A percentile compares a stretch with the other conserved stretches of the same genome.
phyloP scores from a whole-genome alignment of 2,797 vertebrate species.

The Limosa lapponica region DNA sequence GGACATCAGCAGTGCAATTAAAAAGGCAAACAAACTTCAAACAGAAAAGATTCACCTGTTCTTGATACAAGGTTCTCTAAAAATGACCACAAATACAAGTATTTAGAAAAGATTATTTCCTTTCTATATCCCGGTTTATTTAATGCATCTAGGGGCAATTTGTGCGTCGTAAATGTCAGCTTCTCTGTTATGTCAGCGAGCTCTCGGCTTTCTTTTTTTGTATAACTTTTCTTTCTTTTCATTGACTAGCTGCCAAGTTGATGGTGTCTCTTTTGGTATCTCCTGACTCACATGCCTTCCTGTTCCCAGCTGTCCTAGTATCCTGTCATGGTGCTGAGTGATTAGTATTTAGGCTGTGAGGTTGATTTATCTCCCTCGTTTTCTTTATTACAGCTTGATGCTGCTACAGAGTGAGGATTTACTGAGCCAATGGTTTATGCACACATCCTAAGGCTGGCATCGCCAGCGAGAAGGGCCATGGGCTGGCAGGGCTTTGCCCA shows the following conservation, averaged over 20 bases:
- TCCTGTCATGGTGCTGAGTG: neutral
- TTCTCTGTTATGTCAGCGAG: neutral
- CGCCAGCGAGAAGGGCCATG: neutral
- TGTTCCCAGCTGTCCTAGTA: neutral
- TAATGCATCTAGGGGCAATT: conserved; percentile 10
- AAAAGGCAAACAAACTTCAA: conserved; percentile 38
- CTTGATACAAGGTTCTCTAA: conserved; percentile 12
- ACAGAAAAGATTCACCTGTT: conserved; percentile 43
- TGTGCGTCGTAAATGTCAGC: neutral
- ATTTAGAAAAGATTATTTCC: conserved; percentile 44
- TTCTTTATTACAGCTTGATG: neutral
- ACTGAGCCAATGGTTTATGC: neutral
- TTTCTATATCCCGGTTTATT: conserved; percentile 27
- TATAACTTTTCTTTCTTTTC: neutral
- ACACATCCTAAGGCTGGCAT: neutral
- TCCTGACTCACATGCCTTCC: neutral
- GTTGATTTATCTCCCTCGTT: neutral
- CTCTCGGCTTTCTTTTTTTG: neutral
- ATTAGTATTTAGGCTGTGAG: neutral
- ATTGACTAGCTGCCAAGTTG: neutral
- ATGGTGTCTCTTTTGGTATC: neutral
- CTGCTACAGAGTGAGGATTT: neutral
- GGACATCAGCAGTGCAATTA: neutral
- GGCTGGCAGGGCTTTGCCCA: neutral
- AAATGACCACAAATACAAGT: conserved; percentile 15